Evolutionary conservation across 2,113 vertebrate genomes (phyloP).

Genomic region (Arizona elegans): DNA sequence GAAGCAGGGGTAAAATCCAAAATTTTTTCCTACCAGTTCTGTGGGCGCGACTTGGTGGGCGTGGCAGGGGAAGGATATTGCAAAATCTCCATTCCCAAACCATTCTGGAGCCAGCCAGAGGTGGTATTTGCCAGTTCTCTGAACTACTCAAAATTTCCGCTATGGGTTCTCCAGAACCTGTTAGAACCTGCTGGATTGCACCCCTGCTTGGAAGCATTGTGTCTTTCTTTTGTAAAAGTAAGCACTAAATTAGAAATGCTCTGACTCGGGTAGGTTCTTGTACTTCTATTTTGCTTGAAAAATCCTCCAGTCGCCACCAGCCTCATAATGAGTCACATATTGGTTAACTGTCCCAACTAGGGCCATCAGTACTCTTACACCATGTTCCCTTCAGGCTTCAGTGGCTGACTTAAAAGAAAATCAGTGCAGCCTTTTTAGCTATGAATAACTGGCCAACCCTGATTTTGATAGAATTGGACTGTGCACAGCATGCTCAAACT

Average conservation of each 20-base stretch:
- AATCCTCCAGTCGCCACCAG: background rate
- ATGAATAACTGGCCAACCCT: background rate
- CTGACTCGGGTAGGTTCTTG: background rate
- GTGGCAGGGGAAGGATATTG: no score
- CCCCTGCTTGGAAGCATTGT: background rate
- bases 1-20: background rate
- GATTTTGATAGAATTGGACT: background rate
- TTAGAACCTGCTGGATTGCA: no score
- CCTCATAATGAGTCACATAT: background rate
- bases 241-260: background rate
- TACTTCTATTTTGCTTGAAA: background rate
- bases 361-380: background rate
- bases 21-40: no score
- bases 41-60: no score
- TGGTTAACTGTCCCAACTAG: background rate
- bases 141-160: no score
- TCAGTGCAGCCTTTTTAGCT: background rate
- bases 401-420: background rate
- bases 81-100: no score
- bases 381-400: background rate
- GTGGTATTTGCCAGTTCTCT: no score
- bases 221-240: background rate
- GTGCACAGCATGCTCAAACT: background rate
- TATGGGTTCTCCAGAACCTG: no score
- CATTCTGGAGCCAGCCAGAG: no score